Percentiles rank a stretch among this genome's conserved stretches.
Evolutionary conservation across 2,888 invertebrate species (phyloP).

Genomic region (Lasioglossum malachurum): DNA sequence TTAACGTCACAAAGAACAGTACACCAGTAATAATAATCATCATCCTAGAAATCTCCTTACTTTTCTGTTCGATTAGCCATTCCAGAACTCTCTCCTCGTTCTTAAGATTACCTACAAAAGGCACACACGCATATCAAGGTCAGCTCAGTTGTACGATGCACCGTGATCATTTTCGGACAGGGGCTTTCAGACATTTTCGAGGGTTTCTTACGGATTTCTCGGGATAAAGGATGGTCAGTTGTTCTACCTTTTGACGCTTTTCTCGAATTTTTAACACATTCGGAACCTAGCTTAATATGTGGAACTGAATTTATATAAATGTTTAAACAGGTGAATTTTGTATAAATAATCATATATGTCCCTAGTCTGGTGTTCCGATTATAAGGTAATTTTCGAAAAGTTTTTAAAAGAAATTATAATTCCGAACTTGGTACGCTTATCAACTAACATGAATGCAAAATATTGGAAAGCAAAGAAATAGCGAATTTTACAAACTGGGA

Average conservation of each 20-base stretch:
- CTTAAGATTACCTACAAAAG: constrained; percentile 95
- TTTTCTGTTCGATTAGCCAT: constrained; percentile 98
- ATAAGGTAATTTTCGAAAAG: not conserved
- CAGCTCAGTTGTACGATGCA: constrained; percentile 57
- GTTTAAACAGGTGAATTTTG: not conserved
- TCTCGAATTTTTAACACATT: not conserved
- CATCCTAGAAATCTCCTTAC: constrained; percentile 90
- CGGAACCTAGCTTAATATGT: not conserved
- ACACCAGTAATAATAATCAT: constrained; percentile 85
- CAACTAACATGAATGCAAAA: no score
- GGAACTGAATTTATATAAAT: not conserved
- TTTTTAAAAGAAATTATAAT: no score
- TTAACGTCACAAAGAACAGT: constrained; percentile 85
- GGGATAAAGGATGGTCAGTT: constrained; percentile 19
- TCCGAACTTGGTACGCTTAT: no score
- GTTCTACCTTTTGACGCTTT: constrained; percentile 32
- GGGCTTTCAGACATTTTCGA: constrained; percentile 21
- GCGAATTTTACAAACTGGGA: no score
- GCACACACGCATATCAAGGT: constrained; percentile 75
- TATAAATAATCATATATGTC: not conserved
- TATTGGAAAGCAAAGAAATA: no score
- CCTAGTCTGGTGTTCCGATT: not conserved
- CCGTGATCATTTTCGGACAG: constrained; percentile 55
- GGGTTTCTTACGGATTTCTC: constrained; percentile 24
- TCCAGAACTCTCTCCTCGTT: constrained; percentile 97